phyloP scores from a whole-genome alignment of 2,888 invertebrate species.

The Sesia apiformis region DNA sequence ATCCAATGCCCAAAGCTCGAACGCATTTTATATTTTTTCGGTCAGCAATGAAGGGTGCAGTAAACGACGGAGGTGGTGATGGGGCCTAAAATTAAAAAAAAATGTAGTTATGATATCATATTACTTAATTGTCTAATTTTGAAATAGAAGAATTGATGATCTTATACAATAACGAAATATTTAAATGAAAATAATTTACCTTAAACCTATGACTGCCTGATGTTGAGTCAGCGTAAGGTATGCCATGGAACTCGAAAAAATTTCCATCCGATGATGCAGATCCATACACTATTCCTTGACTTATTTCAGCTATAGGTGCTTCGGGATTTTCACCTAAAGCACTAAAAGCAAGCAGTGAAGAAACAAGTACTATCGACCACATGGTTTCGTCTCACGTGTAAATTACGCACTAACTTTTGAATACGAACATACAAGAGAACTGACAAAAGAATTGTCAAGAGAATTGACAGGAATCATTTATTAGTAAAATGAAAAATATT shows the following conservation, averaged over 20 bases:
- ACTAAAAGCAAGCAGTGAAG: conserved; percentile 15
- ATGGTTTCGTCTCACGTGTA: conserved; percentile 19
- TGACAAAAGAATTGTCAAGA: too few relatives aligned
- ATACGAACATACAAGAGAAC: background rate
- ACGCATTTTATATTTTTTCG: conserved; percentile 47
- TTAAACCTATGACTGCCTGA: conserved; percentile 51
- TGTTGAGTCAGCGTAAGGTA: conserved; percentile 57
- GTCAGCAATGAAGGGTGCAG: conserved; percentile 37
- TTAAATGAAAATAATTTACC: conserved; percentile 22
- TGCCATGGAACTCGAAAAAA: conserved; percentile 47
- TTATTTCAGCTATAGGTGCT: conserved; percentile 21
- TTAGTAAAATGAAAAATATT: too few relatives aligned
- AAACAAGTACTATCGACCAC: conserved; percentile 21
- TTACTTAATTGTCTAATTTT: too few relatives aligned
- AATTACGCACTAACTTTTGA: background rate
- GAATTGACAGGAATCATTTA: too few relatives aligned
- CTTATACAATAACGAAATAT: too few relatives aligned
- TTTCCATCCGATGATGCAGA: conserved; percentile 25
- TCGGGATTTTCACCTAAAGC: conserved; percentile 16
- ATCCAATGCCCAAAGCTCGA: conserved; percentile 38
- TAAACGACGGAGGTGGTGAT: conserved; percentile 38
- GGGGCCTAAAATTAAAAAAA: conserved; percentile 40
- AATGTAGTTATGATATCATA: too few relatives aligned
- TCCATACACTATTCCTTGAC: conserved; percentile 45
- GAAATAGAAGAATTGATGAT: too few relatives aligned